Evolutionary conservation across 2,888 invertebrate species (phyloP), one percentile per base, ranked within the genome.

Genomic region (Oegoconia quadripuncta): DNA sequence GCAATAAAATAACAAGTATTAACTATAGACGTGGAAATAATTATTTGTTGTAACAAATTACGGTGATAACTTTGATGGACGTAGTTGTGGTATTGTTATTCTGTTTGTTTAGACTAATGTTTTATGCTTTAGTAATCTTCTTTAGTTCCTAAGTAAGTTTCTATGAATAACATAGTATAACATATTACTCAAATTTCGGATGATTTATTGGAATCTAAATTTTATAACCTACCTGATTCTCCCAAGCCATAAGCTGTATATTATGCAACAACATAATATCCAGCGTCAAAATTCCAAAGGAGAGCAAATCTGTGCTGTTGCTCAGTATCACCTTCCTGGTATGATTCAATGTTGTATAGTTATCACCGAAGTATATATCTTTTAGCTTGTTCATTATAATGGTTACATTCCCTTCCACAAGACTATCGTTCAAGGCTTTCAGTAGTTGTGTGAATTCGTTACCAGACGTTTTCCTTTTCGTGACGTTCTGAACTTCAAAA

Each of bases 221-320:
- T 27, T 6, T 15, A 36, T 17, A 23, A 39, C 55, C 32, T 31
- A 83, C 83, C 75, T 89, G 88, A 54, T 78, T 89, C 50, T 88
- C 88, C 87, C 89, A 88, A 0, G 89, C 89, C 78, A 89, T 88
- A 14, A 88, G 54, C 52, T 89, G 89, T 25, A 90, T 88, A 55
- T 89, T 89, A 59, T 89, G 89, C 2, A 91, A 48, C 36, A 90
- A 50, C 74, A 90, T 88, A 0, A 90, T 80, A 55, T 90, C 90
- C 34, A 90, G 50, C 0, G 90, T 88, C 47, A 90, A 48, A 25
- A 90, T 87, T 0, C 89, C 90, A 41, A 90, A 89, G 0, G 90
- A 89, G 0, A 90, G 51, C 33, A 89, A 55, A 56, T 86, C 89
- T 0, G 87, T 81, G 12, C 78, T 81, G 34, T 88, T 88, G 0